Evolutionary conservation across 2,797 vertebrate genomes (phyloP).

Genomic region (Sebastes melanostomus): DNA sequence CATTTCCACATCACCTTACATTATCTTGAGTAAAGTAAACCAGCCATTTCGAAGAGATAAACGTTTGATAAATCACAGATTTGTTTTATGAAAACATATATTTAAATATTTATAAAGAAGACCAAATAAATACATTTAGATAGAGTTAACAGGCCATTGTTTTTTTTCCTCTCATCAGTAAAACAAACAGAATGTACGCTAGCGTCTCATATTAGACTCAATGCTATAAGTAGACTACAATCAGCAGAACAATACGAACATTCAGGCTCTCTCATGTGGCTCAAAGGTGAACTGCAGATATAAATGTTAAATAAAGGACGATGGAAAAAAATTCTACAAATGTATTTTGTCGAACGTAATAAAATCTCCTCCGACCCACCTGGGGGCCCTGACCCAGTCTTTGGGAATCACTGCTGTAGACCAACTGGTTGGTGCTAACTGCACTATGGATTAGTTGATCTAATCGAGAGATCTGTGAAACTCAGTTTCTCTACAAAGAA

Average conservation of each 20-base stretch:
- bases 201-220: background rate
- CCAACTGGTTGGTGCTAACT: background rate
- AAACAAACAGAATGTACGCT: background rate
- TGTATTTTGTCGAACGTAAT: rapidly evolving
- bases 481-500: no score
- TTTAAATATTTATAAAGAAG: no score
- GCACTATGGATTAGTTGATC: background rate
- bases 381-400: background rate
- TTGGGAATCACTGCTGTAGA: slow-evolving; percentile 9
- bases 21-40: background rate
- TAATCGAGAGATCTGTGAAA: background rate
- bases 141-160: background rate
- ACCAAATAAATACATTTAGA: no score
- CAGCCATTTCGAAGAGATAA: no score
- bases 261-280: background rate
- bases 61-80: background rate
- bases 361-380: rapidly evolving
- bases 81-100: background rate
- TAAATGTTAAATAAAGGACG: background rate
- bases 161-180: background rate
- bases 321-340: background rate
- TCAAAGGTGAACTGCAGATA: background rate
- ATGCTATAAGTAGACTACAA: background rate
- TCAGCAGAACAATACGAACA: background rate
- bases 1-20: background rate